These are phyloP conservation scores for Jordanella pulchra DNA, from an alignment of 2,797 vertebrate species.

Conservation along the genomic window DNA sequence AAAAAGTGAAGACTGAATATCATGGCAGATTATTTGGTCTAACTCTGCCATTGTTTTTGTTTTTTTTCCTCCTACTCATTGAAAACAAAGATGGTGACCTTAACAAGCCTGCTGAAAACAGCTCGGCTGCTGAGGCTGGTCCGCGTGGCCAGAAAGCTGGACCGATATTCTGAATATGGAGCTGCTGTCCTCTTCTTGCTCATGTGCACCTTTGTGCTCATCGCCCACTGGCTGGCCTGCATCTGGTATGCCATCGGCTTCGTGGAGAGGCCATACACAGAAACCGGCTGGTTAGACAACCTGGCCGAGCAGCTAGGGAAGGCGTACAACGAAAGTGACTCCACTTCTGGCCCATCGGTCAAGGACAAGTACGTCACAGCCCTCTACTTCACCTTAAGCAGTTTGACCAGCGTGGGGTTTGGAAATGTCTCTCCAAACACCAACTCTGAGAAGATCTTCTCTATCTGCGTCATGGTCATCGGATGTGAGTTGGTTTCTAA, in stretches of 20 bases:
- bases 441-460: slow-evolving; percentile 99
- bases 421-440: slow-evolving; percentile 97
- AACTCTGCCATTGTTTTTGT: slow-evolving; percentile 9
- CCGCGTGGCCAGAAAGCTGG: slow-evolving; percentile 93
- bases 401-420: slow-evolving; percentile 96
- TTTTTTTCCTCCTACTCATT: slow-evolving; percentile 18
- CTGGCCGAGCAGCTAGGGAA: slow-evolving; percentile 94
- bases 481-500: slow-evolving; percentile 88
- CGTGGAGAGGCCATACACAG: slow-evolving; percentile 93
- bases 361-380: slow-evolving; percentile 98
- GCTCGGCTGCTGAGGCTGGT: slow-evolving; percentile 92
- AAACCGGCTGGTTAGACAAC: slow-evolving; percentile 96
- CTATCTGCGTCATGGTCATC: slow-evolving; percentile 98
- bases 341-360: slow-evolving; percentile 88
- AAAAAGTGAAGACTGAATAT: background rate
- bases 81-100: slow-evolving; percentile 84
- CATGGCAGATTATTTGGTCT: background rate
- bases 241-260: slow-evolving; percentile 99
- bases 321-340: slow-evolving; percentile 88
- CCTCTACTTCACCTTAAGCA: slow-evolving; percentile 98
- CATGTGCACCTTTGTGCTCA: slow-evolving; percentile 98
- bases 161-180: slow-evolving; percentile 95
- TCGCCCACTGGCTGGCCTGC: slow-evolving; percentile 97
- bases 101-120: slow-evolving; percentile 95
- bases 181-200: slow-evolving; percentile 94